Base-by-base conservation (phyloP, 2,797 vertebrate genomes). In the Enteromius anoplus region DNA sequence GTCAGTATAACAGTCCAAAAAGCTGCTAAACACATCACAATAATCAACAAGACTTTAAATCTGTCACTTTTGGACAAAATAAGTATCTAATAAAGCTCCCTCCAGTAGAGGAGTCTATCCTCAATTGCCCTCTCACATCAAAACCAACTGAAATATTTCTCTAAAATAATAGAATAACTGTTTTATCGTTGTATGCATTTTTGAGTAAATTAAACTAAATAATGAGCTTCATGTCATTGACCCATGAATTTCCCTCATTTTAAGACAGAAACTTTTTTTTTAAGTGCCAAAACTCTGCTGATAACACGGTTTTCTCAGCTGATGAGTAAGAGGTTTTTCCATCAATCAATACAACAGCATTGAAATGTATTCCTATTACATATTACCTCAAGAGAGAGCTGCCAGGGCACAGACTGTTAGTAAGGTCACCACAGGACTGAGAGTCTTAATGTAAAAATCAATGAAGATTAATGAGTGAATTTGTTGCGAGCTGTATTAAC, bases 381-480 rank as follows among this genome's bases (percentile, higher is more conserved):
- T 68, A 82, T 82, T 75, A 82, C 80, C 34, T 62, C n/a, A 23
- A 75, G 71, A 79, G 49, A 79, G 68, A 73, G 49, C 62, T 69
- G 70, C 23, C 75, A 53, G 64, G 42, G 42, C 34, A 55, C 62
- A 73, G 42, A 75, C 51, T 55, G 32, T 80, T 68, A 86, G 60
- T 68, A 58, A 80, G 78, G 85, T 69, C 62, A 70, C 26, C 34
- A 60, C 64, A 68, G 51, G 47, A 60, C 77, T 53, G 32, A 60
- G n/a, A 49, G 75, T 78, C 76, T 68, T 49, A 79, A 73, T 85
- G 80, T 75, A 53, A 73, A 82, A 75, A 85, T 85, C 69, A 79
- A 83, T 83, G 42, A 80, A 70, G 70, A 80, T 86, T 78, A 82
- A 73, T 82, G 66, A 68, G 69, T 32, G 42, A 78, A 79, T 78